Base-by-base conservation (phyloP, 2,888 invertebrate species). In the Mimachlamys varia region DNA sequence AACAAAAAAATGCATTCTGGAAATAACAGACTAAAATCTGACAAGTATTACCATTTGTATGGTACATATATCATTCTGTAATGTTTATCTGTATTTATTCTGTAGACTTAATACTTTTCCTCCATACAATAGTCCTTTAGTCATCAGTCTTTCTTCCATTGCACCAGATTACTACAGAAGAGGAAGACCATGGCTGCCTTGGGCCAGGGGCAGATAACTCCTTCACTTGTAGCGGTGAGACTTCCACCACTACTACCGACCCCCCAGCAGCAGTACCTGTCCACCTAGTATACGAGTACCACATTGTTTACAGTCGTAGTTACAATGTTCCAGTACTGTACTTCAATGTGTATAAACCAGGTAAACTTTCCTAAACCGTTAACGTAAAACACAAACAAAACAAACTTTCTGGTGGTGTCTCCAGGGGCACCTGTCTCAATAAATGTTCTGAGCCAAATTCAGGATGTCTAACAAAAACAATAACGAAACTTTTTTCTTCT, bases 311-410 rank as follows among this genome's bases (percentile, higher is more conserved):
- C 95, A 97, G 96, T 93, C 94, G 93, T 76, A 97, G 96, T 90
- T 97, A 97, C 92, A 92, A 92, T 33, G 97, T 97, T 7, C 97
- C 97, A 13, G 97, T 97, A 0, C 93, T 97, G 0, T 97, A 96
- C 92, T 96, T 97, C 91, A 96, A 96, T 93, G 94, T 95, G 7
- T 95, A 93, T 90, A 93, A 94, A 90, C 91, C 93, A 92, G 94
- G 96, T 96, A 93, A 90, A 3, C 44, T 44, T 44, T 44, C 44
- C 44, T 44, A 44, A 44, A 44, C 44, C 44, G 3, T 5, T 44
- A 44, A 44, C 4, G 44, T 7, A 44, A 44, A 44, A 7, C 44
- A 44, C 44, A 44, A 44, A 5, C 44, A 44, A 44, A 44, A 3
- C 44, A 44, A 44, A 44, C 44, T 44, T 44, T 44, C 7, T 44